Evolutionary conservation across 2,888 invertebrate species (phyloP), one percentile per base, ranked within the genome.

Genomic region (Diploptera punctata): DNA sequence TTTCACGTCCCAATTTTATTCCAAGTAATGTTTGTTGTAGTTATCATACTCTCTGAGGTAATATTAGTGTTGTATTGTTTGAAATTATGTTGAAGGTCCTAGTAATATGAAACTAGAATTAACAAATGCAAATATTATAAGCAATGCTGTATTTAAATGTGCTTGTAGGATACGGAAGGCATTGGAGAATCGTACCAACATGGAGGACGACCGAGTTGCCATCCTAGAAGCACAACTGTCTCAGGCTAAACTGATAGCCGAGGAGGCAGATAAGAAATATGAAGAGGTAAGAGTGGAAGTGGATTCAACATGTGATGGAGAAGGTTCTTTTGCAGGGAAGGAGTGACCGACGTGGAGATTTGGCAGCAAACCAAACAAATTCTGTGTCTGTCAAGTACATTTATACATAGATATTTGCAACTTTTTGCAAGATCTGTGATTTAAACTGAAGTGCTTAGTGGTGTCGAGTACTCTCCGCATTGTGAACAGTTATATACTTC

Each of bases 231-330:
- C 94, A 80, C 98, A 99, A 87, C 92, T 99, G 84, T 90, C 98
- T 80, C 98, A 99, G 88, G 99, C 99, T 84, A 98, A 98, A 89
- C 92, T 96, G 87, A 98, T 99, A 87, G 99, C 99, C 79, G 99
- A 99, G 88, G 99, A 99, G 88, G 97, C 98, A 79, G 99, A 99
- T 89, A 95, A 98, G 88, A 99, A 99, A 94, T 99, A 99, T 86
- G 99, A 99, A 91, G 99, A 99, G 98, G 99, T 99, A 88, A 82
- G 80, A 74, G 29, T 31, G 43, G 65, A 31, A 67, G 60, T 21
- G 61, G 29, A 33, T 26, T n/a, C 49, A 52, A 33, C 54, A 33
- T 47, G 21, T 19, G 21, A 38, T 62, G 47, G 47, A 44, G 44
- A 24, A 44, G 65, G 65, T 57, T 57, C 57, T 57, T 57, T 57